Evolutionary conservation across 1,140 invertebrate genomes (phyloP), one percentile per base, ranked within the genome.

Genomic region (Drosophila murphyi): DNA sequence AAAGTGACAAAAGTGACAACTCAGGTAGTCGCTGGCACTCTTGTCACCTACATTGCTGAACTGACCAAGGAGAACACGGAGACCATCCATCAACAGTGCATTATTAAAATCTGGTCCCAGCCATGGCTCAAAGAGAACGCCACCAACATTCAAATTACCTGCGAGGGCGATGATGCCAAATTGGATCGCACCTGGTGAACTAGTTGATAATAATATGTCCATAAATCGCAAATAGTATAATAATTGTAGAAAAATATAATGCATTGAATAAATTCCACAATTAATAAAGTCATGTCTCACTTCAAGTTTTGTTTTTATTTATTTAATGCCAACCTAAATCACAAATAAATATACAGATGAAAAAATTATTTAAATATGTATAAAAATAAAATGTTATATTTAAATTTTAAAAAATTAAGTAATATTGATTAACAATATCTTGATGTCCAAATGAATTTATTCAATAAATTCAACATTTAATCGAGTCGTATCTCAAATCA

Each of bases 111-210:
- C 43, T 79, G 72, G 64, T 20, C 55, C 20, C 70, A 63, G 34
- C 55, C 69, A 3, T 85, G 79, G 79, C 65, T 79, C 5, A 28
- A 35, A 50, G 41, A 73, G 35, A 72, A 79, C 12, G 76, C 62
- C 29, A 82, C 77, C 4, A 69, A 79, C 31, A 50, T 85, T 5
- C 61, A 52, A 2, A 71, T 85, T 3, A 3, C 76, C 4, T 81
- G 78, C 28, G 32, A 43, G 5, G 82, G 78, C 5, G 80, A 87
- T 10, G 75, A 70, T 6, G 28, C 29, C 8, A 59, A 75, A 34
- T 32, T 82, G 7, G 65, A 82, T n/a, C 41, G 60, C 10, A 82
- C 74, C 29, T 82, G 67, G 68, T 82, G 78, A 57, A 32, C 29
- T 4, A 7, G 35, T 37, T 5, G 35, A 4, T 37, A 37, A 20